phyloP scores from a whole-genome alignment of 2,797 vertebrate species.

The Lophotriccus pileatus region DNA sequence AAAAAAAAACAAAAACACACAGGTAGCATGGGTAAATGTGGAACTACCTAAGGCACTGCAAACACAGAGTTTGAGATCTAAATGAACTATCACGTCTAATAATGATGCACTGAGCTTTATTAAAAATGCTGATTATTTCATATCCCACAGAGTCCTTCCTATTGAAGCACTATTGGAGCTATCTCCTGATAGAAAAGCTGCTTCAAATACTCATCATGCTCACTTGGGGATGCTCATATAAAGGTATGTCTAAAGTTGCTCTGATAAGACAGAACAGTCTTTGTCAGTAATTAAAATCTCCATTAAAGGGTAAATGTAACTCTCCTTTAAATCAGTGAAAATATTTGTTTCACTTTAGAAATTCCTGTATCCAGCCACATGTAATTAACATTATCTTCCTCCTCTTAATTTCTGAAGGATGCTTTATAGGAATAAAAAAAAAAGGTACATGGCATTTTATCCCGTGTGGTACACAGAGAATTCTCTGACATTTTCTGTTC shows the following conservation, averaged over 20 bases:
- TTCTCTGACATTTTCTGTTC: background rate
- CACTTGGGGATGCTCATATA: background rate
- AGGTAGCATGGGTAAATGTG: background rate
- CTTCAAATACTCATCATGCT: background rate
- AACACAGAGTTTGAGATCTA: background rate
- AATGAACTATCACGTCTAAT: background rate
- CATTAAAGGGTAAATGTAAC: background rate
- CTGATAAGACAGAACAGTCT: background rate
- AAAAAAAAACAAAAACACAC: background rate
- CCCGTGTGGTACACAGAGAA: background rate
- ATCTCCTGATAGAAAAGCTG: background rate
- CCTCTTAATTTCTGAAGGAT: background rate
- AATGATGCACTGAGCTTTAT: background rate
- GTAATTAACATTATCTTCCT: background rate
- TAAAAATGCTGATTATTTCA: background rate
- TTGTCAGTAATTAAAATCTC: slow-evolving; percentile 16
- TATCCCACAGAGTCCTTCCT: background rate
- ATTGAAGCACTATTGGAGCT: background rate
- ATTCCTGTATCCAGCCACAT: background rate
- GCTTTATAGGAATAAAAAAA: background rate
- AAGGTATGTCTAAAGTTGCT: background rate
- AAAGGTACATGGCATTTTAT: background rate
- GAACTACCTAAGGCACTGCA: background rate
- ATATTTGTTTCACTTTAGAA: background rate
- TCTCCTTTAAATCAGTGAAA: background rate